phyloP scores from a whole-genome alignment of 2,113 vertebrate species.

The Pseudois nayaur region DNA sequence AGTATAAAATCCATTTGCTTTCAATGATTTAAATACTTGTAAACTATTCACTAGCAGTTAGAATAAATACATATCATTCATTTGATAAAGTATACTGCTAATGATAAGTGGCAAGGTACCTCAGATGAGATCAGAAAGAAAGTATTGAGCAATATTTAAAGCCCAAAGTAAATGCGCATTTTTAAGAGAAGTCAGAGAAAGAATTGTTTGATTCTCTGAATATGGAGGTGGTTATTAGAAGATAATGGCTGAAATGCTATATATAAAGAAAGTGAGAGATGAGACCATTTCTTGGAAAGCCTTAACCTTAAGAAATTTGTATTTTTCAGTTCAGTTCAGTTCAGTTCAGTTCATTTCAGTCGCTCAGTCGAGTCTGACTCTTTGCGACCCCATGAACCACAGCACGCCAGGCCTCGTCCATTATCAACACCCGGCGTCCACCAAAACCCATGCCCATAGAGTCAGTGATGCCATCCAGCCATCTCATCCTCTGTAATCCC shows the following conservation, averaged over 20 bases:
- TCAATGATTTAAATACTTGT: background rate
- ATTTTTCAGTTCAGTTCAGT: background rate
- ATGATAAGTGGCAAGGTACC: background rate
- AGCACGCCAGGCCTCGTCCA: background rate
- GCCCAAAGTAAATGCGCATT: background rate
- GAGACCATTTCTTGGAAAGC: background rate
- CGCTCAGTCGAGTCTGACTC: accelerated
- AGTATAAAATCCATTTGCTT: conserved; percentile 24
- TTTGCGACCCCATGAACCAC: background rate
- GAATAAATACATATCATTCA: background rate
- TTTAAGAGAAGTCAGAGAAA: background rate
- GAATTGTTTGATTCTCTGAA: background rate
- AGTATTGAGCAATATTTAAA: background rate
- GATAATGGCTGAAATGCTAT: background rate
- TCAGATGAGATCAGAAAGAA: background rate
- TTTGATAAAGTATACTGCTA: conserved; percentile 5
- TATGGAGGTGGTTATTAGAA: background rate
- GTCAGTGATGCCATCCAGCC: background rate
- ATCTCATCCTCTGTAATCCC: background rate
- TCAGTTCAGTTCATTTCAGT: background rate
- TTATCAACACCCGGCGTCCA: accelerated
- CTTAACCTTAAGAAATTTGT: background rate
- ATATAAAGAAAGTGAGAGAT: background rate
- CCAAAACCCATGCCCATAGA: background rate
- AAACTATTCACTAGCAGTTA: background rate